These are phyloP conservation scores for Euproctis similis DNA, from an alignment of 2,888 invertebrate species.

Conservation along the genomic window DNA sequence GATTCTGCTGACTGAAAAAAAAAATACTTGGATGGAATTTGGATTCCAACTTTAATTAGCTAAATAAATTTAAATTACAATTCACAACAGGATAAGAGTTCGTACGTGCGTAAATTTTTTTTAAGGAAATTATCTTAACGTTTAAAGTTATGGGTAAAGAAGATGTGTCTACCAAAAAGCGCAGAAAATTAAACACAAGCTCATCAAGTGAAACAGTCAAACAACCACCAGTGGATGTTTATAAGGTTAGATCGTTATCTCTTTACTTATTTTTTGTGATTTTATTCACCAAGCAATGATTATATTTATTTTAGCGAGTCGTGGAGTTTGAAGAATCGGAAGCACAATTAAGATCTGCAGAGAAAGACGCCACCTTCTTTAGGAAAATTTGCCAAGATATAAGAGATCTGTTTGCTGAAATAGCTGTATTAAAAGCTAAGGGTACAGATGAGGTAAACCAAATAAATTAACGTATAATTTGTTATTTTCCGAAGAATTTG, in stretches of 20 bases:
- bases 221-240: conserved; percentile 72
- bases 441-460: conserved; percentile 76
- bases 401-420: conserved; percentile 80
- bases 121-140: too few relatives aligned
- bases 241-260: conserved; percentile 64
- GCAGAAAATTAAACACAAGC: conserved; percentile 67
- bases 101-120: too few relatives aligned
- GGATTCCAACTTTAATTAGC: too few relatives aligned
- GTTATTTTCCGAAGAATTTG: too few relatives aligned
- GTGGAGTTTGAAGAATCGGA: conserved; percentile 85
- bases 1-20: too few relatives aligned
- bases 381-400: conserved; percentile 82
- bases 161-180: conserved; percentile 69
- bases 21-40: too few relatives aligned
- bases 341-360: conserved; percentile 78
- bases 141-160: conserved; percentile 70
- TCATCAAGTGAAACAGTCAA: conserved; percentile 49
- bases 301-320: conserved; percentile 74
- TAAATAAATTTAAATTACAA: too few relatives aligned
- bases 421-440: conserved; percentile 78
- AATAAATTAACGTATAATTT: too few relatives aligned
- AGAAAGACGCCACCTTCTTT: conserved; percentile 81
- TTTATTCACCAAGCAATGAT: too few relatives aligned
- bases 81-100: too few relatives aligned
- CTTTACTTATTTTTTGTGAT: conserved; percentile 1